These are phyloP conservation scores for Athalia circularis DNA, from an alignment of 2,888 invertebrate species.

Conservation along the genomic window DNA sequence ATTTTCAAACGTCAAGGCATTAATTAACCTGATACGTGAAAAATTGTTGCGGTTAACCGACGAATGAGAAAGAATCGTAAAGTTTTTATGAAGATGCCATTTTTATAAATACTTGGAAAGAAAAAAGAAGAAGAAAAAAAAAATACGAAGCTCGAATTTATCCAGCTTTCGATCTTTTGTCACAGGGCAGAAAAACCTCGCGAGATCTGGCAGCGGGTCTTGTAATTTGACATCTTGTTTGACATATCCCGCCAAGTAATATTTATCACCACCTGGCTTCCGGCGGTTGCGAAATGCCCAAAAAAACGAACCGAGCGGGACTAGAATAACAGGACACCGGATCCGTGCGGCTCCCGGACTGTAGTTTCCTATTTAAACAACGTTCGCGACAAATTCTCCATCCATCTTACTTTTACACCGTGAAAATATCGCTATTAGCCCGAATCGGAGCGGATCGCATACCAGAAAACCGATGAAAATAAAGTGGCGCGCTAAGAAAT, in stretches of 20 bases:
- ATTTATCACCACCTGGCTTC: constrained; percentile 53
- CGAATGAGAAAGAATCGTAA: not conserved
- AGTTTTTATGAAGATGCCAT: not conserved
- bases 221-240: constrained; percentile 51
- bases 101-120: constrained; percentile 1
- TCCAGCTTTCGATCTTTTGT: constrained; percentile 27
- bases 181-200: constrained; percentile 28
- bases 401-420: not conserved
- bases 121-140: not conserved
- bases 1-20: constrained; percentile 30
- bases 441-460: not conserved
- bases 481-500: not conserved
- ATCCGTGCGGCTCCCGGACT: not conserved
- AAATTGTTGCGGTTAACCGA: constrained; percentile 15
- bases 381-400: not conserved
- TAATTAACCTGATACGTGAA: constrained; percentile 14
- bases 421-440: constrained; percentile 11
- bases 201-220: constrained; percentile 44
- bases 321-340: constrained; percentile 46
- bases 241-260: constrained; percentile 28
- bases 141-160: constrained; percentile 29
- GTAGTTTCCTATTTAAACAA: constrained; percentile 6
- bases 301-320: constrained; percentile 11
- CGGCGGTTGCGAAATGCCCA: constrained; percentile 54
- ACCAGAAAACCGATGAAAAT: constrained; percentile 24